Percentiles rank a stretch among this genome's conserved stretches.
These are phyloP conservation scores for Perca flavescens DNA, from an alignment of 2,113 vertebrate species.

Conservation along the genomic window DNA sequence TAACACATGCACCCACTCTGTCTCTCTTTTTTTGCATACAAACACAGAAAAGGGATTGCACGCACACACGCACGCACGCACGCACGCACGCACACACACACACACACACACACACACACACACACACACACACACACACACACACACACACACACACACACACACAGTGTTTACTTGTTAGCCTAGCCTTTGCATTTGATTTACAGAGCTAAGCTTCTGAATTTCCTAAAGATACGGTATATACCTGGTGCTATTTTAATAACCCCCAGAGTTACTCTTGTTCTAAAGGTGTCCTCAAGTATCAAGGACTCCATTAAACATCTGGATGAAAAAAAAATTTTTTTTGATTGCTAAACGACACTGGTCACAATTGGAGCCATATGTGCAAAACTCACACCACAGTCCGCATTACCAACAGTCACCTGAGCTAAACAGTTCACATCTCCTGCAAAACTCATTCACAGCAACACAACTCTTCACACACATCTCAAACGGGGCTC, in stretches of 20 bases:
- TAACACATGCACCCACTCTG: slow-evolving; percentile 56
- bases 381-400: too few species aligned
- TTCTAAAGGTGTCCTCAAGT: not conserved
- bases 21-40: slow-evolving; percentile 31
- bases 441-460: too few species aligned
- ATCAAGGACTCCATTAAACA: not conserved
- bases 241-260: not conserved
- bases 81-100: not conserved
- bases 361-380: too few species aligned
- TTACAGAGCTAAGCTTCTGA: not conserved
- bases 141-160: not conserved
- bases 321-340: not conserved
- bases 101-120: too few species aligned
- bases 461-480: too few species aligned
- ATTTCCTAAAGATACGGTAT: not conserved
- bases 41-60: slow-evolving; percentile 13
- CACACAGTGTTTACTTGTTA: slow-evolving; percentile 9
- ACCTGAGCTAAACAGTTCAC: too few species aligned
- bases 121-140: too few species aligned
- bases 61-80: not conserved
- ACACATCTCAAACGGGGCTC: too few species aligned
- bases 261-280: not conserved
- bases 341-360: too few species aligned
- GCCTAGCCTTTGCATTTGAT: not conserved
- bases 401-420: too few species aligned